Base-by-base conservation (phyloP, 2,888 invertebrate genomes). In the Aphidius colemani region DNA sequence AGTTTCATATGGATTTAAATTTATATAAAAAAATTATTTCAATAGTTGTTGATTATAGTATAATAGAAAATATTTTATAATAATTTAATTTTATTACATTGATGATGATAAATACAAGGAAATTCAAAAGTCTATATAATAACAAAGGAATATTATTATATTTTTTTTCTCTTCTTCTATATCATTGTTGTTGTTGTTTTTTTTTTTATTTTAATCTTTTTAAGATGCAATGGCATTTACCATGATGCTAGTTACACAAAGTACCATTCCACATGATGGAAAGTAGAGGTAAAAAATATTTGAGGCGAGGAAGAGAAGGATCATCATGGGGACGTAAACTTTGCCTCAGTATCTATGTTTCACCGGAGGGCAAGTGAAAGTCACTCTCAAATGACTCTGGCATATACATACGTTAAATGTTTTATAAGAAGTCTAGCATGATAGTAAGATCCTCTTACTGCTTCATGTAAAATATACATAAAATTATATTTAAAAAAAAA, bases 281-380 rank as follows among this genome's bases (percentile, higher is more conserved):
- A 48, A 30, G 30, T 30, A 30, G 30, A 30, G 30, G 30, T 30
- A 30, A 30, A 30, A 30, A 30, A 30, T 30, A 30, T 30, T 30
- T 30, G 30, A 30, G 30, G 30, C 5, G 55, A 49, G 55, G 66
- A 61, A 46, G 66, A 71, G 67, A 67, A 69, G 69, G 75, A 75
- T 74, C 70, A 72, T 74, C 71, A 74, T 74, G 73, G 66, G 70
- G 71, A 72, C 70, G 71, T 69, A 71, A 70, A 72, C 72, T 73
- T 70, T 69, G 66, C 72, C 5, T 66, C 74, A 71, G 70, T 73
- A 69, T 70, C 67, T 62, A 69, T 66, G 65, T 69, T 71, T 66
- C 64, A 76, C 76, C 73, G 69, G 73, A 74, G 77, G 75, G 77
- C 77, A 77, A 77, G 77, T 77, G 77, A 77, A 77, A 77, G 77